These are phyloP conservation scores for Matsumyia berberina DNA, from an alignment of 2,888 invertebrate genomes.

Conservation along the genomic window DNA sequence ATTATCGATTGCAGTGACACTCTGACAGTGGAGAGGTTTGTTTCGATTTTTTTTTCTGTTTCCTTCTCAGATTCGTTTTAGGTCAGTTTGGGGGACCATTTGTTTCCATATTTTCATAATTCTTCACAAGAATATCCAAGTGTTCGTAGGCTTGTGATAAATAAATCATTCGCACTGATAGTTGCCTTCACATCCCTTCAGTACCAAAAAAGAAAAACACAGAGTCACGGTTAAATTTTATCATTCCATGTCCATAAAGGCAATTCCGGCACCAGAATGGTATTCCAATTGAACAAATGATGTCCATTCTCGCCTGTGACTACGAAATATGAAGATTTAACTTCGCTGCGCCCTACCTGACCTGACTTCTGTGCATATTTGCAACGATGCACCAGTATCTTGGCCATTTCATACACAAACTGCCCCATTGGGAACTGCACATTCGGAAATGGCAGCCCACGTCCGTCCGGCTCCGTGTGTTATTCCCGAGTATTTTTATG, in stretches of 20 bases:
- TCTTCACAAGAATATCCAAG: too few species aligned
- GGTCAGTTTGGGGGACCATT: too few species aligned
- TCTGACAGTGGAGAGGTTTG: neutral
- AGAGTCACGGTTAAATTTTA: conserved; percentile 23
- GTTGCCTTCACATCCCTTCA: too few species aligned
- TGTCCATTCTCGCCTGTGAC: conserved; percentile 45
- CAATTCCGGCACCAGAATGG: conserved; percentile 29
- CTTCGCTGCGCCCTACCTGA: conserved; percentile 21
- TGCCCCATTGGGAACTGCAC: conserved; percentile 35
- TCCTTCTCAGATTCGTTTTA: too few species aligned
- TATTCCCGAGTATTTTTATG: conserved; percentile 45
- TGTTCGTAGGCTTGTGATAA: neutral
- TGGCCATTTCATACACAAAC: conserved; percentile 40
- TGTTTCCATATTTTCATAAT: too few species aligned
- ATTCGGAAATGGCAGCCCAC: conserved; percentile 31
- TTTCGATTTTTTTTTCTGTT: too few species aligned
- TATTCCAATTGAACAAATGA: conserved; percentile 53
- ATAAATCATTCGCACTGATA: conserved; percentile 27
- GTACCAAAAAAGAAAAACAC: neutral
- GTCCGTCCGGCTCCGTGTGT: conserved; percentile 25
- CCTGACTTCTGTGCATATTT: conserved; percentile 18
- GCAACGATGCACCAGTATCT: conserved; percentile 24
- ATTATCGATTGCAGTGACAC: conserved; percentile 32
- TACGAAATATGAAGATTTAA: conserved; percentile 41
- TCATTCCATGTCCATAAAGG: conserved; percentile 40